Conservation (phyloP, 2,888 invertebrate genomes). For the Hydrotaea diabolus region DNA sequence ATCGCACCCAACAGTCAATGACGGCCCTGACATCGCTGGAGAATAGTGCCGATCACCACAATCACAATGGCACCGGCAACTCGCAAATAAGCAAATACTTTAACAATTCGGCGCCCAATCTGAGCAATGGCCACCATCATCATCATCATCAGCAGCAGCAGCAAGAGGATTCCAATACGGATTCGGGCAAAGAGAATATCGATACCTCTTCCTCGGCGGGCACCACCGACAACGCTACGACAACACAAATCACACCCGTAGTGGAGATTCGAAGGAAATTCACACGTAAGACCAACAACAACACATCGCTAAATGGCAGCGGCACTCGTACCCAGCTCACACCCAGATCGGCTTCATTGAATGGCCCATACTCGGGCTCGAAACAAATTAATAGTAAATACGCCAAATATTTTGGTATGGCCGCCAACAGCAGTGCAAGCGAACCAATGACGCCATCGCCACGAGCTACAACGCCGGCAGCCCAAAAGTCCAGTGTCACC, state of each 20-base stretch:
- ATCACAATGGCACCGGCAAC: neutral
- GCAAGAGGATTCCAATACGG: slow-evolving; percentile 70
- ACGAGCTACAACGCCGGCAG: neutral
- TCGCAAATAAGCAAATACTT: slow-evolving; percentile 23
- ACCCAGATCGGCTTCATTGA: slow-evolving; percentile 57
- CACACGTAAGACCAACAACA: slow-evolving; percentile 69
- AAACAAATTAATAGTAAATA: slow-evolving; percentile 72
- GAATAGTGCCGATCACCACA: slow-evolving; percentile 68
- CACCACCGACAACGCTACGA: neutral
- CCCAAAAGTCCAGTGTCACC: neutral
- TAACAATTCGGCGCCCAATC: slow-evolving; percentile 21
- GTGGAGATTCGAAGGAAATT: slow-evolving; percentile 75
- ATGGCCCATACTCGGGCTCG: slow-evolving; percentile 63
- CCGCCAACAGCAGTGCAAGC: slow-evolving; percentile 31
- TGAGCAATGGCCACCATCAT: slow-evolving; percentile 28
- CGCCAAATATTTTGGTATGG: slow-evolving; percentile 78
- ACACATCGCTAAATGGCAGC: slow-evolving; percentile 52
- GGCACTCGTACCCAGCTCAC: slow-evolving; percentile 45
- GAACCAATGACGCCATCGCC: slow-evolving; percentile 25
- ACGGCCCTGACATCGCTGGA: slow-evolving; percentile 64
- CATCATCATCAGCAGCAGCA: slow-evolving; percentile 38
- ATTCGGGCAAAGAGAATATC: slow-evolving; percentile 79
- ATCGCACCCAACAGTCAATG: slow-evolving; percentile 39
- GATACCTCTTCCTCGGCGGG: slow-evolving; percentile 17
- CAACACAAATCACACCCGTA: slow-evolving; percentile 64